phyloP scores from a whole-genome alignment of 1,140 invertebrate species.

The Globodera rostochiensis region DNA sequence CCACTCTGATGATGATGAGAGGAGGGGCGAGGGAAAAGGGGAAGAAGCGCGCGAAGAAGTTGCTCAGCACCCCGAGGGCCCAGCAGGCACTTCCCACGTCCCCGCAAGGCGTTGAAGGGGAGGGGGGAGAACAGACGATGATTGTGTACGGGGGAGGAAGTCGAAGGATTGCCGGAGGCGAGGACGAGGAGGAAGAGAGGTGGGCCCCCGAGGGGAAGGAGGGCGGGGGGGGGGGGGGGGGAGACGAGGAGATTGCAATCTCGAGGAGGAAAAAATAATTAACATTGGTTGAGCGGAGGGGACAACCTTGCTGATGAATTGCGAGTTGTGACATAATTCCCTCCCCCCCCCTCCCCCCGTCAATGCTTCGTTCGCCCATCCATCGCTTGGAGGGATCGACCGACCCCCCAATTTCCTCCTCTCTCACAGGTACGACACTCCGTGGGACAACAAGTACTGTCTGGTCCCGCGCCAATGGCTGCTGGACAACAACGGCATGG shows the following conservation, averaged over 20 bases:
- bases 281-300: neutral
- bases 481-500: neutral
- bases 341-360: neutral
- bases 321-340: neutral
- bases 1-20: neutral
- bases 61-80: slow-evolving; percentile 14
- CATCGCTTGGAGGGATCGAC: neutral
- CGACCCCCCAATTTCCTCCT: neutral
- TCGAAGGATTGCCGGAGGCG: neutral
- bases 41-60: slow-evolving; percentile 14
- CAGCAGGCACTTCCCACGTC: slow-evolving; percentile 16
- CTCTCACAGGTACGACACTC: slow-evolving; percentile 34
- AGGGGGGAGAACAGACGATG: neutral
- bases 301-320: slow-evolving; percentile 13
- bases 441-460: slow-evolving; percentile 43
- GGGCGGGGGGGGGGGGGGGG: neutral
- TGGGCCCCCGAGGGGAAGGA: neutral
- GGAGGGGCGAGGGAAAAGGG: neutral
- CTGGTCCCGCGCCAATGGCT: slow-evolving; percentile 29
- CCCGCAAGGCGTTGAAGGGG: slow-evolving; percentile 2
- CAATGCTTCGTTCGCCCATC: neutral
- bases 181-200: slow-evolving; percentile 25
- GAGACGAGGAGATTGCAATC: neutral
- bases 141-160: slow-evolving; percentile 6
- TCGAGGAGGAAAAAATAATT: neutral